phyloP scores from a whole-genome alignment of 2,888 invertebrate species.

The Pilophorus perplexus region DNA sequence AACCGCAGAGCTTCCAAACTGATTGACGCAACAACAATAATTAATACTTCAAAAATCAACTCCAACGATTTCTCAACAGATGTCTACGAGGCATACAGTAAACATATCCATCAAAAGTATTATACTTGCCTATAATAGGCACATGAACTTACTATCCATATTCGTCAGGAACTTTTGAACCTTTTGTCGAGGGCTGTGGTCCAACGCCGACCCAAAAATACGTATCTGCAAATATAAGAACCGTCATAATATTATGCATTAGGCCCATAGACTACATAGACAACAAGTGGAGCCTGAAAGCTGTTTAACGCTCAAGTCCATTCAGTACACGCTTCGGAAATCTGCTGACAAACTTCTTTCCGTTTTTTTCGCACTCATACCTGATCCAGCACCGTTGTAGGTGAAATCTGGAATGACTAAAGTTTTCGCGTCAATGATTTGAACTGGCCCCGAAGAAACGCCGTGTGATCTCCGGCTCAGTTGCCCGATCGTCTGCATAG shows the following conservation, averaged over 20 bases:
- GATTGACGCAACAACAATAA: no score
- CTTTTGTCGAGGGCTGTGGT: slow-evolving; percentile 79
- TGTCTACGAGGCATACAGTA: no score
- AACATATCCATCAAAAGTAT: no score
- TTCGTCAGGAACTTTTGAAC: slow-evolving; percentile 81
- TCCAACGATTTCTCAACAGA: no score
- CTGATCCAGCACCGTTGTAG: slow-evolving; percentile 72
- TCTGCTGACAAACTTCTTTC: no score
- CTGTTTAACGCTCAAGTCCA: no score
- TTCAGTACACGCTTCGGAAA: no score
- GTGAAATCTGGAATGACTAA: slow-evolving; percentile 70
- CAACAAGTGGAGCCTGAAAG: no score
- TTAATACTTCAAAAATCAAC: no score
- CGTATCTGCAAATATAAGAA: slow-evolving; percentile 61
- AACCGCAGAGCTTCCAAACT: slow-evolving; percentile 75
- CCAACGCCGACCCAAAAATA: slow-evolving; percentile 89
- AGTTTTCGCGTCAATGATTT: slow-evolving; percentile 77
- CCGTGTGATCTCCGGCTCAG: slow-evolving; percentile 64
- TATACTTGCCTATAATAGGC: no score
- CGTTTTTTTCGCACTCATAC: slow-evolving; percentile 40
- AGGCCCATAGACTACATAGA: no score
- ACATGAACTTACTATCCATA: slow-evolving; percentile 81
- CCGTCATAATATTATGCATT: no score
- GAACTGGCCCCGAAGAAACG: slow-evolving; percentile 68
- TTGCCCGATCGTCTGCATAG: slow-evolving; percentile 62